A percentile compares a stretch with the other conserved stretches of the same genome.
Conservation (phyloP, 1,140 invertebrate species). For the Hycleus phaleratus region DNA sequence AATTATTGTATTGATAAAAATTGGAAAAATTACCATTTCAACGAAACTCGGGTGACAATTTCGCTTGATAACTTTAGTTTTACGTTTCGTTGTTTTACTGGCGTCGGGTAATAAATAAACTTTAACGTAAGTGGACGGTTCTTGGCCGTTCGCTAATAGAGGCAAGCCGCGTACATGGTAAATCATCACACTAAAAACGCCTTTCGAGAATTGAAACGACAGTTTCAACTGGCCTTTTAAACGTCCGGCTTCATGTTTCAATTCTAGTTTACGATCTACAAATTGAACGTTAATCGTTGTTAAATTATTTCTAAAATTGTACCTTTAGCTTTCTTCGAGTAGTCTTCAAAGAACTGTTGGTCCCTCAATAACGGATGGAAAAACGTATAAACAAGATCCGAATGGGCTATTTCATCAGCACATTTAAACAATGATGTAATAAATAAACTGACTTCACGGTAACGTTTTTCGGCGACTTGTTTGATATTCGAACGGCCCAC, state of each 20-base stretch:
- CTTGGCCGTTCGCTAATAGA: conserved; percentile 60
- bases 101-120: conserved; percentile 84
- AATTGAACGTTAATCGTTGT: not conserved
- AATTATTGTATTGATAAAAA: not conserved
- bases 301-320: conserved; percentile 2
- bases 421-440: conserved; percentile 77
- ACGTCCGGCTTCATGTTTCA: conserved; percentile 27
- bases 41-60: conserved; percentile 95
- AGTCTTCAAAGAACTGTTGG: conserved; percentile 71
- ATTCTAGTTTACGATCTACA: conserved; percentile 15
- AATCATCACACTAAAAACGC: conserved; percentile 76
- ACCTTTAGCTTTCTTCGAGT: conserved; percentile 57
- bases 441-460: conserved; percentile 80
- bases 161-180: conserved; percentile 81
- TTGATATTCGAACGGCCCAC: conserved; percentile 90
- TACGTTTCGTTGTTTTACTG: conserved; percentile 86
- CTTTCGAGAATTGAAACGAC: conserved; percentile 74
- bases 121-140: conserved; percentile 90
- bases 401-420: conserved; percentile 90
- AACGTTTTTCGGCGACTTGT: conserved; percentile 86
- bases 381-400: conserved; percentile 94
- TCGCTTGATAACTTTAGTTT: conserved; percentile 87
- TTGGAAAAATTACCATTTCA: conserved; percentile 72
- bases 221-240: conserved; percentile 50
- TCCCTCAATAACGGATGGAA: conserved; percentile 92